Percentiles rank a stretch among this genome's conserved stretches.
Evolutionary conservation across 1,140 invertebrate genomes (phyloP).

Genomic region (Melitaea cinxia): DNA sequence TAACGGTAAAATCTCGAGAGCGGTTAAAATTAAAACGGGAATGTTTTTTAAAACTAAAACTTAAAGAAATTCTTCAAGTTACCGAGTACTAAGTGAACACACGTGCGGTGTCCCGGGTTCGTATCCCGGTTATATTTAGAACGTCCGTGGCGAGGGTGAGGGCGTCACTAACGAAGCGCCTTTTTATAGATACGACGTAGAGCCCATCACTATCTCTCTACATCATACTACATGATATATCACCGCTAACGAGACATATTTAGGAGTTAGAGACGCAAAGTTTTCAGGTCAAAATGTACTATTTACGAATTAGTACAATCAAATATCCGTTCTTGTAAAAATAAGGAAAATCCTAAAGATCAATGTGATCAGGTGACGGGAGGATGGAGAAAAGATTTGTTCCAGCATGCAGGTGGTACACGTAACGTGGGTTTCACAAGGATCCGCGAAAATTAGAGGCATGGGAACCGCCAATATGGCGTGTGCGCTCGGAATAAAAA

Average conservation of each 20-base stretch:
- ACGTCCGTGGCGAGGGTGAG: conserved; percentile 46
- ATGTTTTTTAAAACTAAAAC: conserved; percentile 35
- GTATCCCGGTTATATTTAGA: conserved; percentile 74
- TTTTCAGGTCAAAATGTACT: not conserved
- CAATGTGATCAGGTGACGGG: too few relatives aligned
- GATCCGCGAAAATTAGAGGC: conserved; percentile 74
- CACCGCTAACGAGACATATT: conserved; percentile 51
- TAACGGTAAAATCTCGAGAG: conserved; percentile 31
- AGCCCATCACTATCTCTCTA: conserved; percentile 60
- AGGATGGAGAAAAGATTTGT: conserved; percentile 3
- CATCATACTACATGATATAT: conserved; percentile 55
- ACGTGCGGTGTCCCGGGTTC: conserved; percentile 67
- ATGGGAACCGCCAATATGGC: conserved; percentile 74
- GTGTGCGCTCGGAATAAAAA: conserved; percentile 72
- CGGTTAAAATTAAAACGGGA: conserved; percentile 20
- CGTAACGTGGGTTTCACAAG: conserved; percentile 47
- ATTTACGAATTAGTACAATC: not conserved
- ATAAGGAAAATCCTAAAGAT: too few relatives aligned
- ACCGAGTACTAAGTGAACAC: conserved; percentile 67
- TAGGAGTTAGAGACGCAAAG: conserved; percentile 26
- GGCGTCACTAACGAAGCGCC: conserved; percentile 68
- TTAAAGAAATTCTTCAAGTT: conserved; percentile 64
- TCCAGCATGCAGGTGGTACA: conserved; percentile 23
- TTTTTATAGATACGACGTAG: conserved; percentile 72
- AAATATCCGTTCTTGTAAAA: not conserved